phyloP scores from a whole-genome alignment of 2,888 invertebrate species.

The Thereva nobilitata region DNA sequence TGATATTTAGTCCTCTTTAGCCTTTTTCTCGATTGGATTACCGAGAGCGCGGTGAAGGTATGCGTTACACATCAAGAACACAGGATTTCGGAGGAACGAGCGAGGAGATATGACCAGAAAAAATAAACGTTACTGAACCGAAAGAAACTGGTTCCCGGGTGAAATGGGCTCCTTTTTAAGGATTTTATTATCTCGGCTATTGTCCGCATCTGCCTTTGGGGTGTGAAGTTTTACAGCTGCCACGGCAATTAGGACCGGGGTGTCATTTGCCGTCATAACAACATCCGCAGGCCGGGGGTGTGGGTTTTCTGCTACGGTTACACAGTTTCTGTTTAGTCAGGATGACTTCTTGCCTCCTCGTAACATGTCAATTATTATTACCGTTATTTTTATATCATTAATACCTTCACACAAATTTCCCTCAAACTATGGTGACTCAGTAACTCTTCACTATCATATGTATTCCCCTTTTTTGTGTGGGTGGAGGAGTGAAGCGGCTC shows the following conservation, averaged over 20 bases:
- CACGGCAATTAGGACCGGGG: constrained; percentile 8
- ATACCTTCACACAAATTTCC: too few species aligned
- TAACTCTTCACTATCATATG: too few species aligned
- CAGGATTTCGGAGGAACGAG: too few species aligned
- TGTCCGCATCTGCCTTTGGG: constrained; percentile 15
- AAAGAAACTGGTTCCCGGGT: not conserved
- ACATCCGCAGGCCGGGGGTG: too few species aligned
- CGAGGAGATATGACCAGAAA: not conserved
- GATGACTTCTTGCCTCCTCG: too few species aligned
- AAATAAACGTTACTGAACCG: constrained; percentile 1
- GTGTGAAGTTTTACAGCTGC: constrained; percentile 24
- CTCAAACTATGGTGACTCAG: too few species aligned
- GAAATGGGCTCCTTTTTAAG: constrained; percentile 10
- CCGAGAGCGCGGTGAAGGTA: not conserved
- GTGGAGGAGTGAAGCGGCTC: too few species aligned
- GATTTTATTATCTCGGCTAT: constrained; percentile 8
- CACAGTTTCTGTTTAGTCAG: too few species aligned
- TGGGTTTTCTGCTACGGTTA: too few species aligned
- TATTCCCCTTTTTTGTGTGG: too few species aligned
- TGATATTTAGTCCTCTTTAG: constrained; percentile 22
- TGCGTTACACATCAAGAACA: not conserved
- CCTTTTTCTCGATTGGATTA: constrained; percentile 8
- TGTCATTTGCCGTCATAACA: not conserved
- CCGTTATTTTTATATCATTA: too few species aligned
- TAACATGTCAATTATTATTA: too few species aligned